Conservation (phyloP, 2,888 invertebrate genomes). For the Hyalella azteca region DNA sequence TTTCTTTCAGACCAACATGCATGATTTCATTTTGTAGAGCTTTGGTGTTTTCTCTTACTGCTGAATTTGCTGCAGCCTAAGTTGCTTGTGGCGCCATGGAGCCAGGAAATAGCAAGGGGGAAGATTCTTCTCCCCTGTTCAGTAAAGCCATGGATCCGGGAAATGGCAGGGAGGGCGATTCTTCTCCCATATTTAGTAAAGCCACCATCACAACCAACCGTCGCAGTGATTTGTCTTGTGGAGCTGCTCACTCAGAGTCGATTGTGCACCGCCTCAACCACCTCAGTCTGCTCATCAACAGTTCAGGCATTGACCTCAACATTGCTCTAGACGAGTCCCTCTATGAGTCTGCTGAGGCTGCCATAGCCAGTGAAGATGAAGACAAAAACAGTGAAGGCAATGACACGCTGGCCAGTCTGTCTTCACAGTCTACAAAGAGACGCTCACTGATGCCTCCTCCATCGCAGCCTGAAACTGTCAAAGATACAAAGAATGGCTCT, state of each 20-base stretch:
- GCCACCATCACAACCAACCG: not conserved
- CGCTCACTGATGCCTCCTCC: not conserved
- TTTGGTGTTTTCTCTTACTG: too few relatives aligned
- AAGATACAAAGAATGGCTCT: not conserved
- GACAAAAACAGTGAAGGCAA: not conserved
- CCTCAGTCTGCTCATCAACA: constrained; percentile 40
- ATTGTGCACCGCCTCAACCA: constrained; percentile 38
- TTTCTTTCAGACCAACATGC: too few relatives aligned
- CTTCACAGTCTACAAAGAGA: constrained; percentile 9
- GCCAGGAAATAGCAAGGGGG: too few relatives aligned
- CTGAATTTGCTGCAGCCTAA: too few relatives aligned
- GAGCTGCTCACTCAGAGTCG: not conserved
- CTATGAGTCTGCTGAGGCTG: not conserved
- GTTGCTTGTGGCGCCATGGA: too few relatives aligned
- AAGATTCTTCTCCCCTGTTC: too few relatives aligned
- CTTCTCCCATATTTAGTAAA: constrained; percentile 25
- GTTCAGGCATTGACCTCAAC: constrained; percentile 33
- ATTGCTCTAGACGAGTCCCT: constrained; percentile 22
- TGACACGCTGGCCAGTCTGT: not conserved
- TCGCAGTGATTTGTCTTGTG: not conserved
- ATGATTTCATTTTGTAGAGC: too few relatives aligned
- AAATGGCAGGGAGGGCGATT: not conserved
- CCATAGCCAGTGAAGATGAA: not conserved
- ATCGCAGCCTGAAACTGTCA: not conserved
- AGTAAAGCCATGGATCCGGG: not conserved